Conservation (phyloP, 2,113 vertebrate genomes). For the Chrysemys picta region DNA sequence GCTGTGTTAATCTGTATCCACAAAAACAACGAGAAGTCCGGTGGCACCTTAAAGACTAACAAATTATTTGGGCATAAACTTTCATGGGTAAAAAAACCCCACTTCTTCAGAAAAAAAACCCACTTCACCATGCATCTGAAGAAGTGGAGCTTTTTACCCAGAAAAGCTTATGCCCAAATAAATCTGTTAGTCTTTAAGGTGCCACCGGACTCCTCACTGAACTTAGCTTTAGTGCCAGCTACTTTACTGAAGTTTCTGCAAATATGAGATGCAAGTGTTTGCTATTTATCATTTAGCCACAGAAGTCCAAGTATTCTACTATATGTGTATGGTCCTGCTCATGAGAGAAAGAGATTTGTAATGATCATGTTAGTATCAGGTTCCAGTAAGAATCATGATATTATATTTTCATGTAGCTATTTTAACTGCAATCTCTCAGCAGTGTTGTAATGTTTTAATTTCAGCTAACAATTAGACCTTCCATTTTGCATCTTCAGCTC, state of each 20-base stretch:
- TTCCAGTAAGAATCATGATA: slow-evolving; percentile 10
- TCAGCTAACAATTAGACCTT: slow-evolving; percentile 6
- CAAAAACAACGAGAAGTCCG: too few relatives aligned
- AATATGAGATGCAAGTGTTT: slow-evolving; percentile 42
- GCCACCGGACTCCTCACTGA: background rate
- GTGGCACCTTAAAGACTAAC: too few relatives aligned
- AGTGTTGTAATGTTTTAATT: slow-evolving; percentile 43
- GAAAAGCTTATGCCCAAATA: too few relatives aligned
- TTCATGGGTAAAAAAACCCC: too few relatives aligned
- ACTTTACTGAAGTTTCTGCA: slow-evolving; percentile 27
- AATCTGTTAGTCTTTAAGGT: too few relatives aligned
- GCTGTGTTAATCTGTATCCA: too few relatives aligned
- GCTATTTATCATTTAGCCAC: slow-evolving; percentile 51
- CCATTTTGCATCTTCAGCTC: slow-evolving; percentile 10
- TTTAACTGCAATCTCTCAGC: slow-evolving; percentile 12
- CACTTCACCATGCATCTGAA: too few relatives aligned
- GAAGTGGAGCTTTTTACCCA: too few relatives aligned
- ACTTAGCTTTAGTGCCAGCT: slow-evolving; percentile 22
- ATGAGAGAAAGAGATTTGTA: slow-evolving; percentile 32
- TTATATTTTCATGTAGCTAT: background rate
- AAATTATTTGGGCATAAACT: too few relatives aligned
- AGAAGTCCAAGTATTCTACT: background rate
- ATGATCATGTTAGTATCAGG: background rate
- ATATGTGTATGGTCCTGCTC: background rate
- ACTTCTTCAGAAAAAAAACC: too few relatives aligned